Conservation (phyloP, 2,797 vertebrate species). For the Cirrhinus molitorella region DNA sequence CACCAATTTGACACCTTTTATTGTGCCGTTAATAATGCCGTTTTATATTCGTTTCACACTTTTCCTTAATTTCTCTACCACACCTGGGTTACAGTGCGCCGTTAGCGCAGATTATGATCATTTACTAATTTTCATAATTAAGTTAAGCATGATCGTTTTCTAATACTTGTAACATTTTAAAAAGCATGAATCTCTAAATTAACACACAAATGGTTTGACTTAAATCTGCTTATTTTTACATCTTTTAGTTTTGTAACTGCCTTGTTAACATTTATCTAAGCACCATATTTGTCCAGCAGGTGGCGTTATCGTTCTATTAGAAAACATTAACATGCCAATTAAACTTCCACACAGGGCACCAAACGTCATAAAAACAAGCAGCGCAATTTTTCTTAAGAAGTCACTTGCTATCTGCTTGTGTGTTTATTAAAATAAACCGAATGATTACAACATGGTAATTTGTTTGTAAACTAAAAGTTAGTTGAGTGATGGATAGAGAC, state of each 20-base stretch:
- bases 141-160: background rate
- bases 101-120: background rate
- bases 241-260: background rate
- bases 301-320: constrained; percentile 45
- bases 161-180: background rate
- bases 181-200: background rate
- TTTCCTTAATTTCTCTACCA: background rate
- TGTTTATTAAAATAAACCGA: constrained; percentile 9
- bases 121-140: background rate
- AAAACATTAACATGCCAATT: background rate
- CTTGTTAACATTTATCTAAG: background rate
- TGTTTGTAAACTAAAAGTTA: background rate
- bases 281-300: constrained; percentile 54
- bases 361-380: background rate
- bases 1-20: constrained; percentile 32
- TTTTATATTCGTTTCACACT: constrained; percentile 28
- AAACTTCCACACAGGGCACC: background rate
- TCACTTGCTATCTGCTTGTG: background rate
- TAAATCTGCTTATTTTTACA: background rate
- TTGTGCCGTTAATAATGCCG: background rate
- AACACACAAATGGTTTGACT: background rate
- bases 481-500: background rate
- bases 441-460: background rate
- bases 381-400: background rate
- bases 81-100: background rate